phyloP scores from a whole-genome alignment of 2,888 invertebrate species.

The Copidosoma aretas region DNA sequence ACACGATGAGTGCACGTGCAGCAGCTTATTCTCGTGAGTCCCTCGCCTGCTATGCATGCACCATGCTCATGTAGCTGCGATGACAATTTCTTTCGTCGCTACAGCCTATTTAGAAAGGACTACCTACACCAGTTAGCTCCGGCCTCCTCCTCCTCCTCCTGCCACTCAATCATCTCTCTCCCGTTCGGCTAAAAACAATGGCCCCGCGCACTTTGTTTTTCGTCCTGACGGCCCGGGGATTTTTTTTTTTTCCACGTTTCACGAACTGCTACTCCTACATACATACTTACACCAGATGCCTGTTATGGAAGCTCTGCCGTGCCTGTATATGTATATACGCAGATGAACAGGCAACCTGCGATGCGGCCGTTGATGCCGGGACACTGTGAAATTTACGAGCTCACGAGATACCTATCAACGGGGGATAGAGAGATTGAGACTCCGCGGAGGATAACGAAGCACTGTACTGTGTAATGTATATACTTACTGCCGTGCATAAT shows the following conservation, averaged over 20 bases:
- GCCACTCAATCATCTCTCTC: slow-evolving; percentile 37
- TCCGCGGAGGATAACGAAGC: slow-evolving; percentile 31
- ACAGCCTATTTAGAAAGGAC: slow-evolving; percentile 30
- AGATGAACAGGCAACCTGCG: too few species aligned
- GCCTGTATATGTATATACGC: too few species aligned
- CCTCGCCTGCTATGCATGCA: slow-evolving; percentile 11
- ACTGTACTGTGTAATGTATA: too few species aligned
- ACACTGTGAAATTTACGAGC: slow-evolving; percentile 39
- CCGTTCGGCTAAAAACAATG: slow-evolving; percentile 31
- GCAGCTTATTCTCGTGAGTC: slow-evolving; percentile 22
- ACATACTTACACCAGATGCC: neutral
- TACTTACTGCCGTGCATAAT: too few species aligned
- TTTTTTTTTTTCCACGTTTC: slow-evolving; percentile 27
- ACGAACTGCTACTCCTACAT: slow-evolving; percentile 10
- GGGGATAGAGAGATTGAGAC: too few species aligned
- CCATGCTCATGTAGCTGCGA: neutral
- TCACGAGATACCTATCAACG: slow-evolving; percentile 22
- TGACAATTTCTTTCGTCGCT: slow-evolving; percentile 21
- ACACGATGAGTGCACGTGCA: too few species aligned
- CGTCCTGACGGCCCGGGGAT: neutral
- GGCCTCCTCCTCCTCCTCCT: neutral
- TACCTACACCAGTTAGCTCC: neutral
- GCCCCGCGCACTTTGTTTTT: slow-evolving; percentile 2
- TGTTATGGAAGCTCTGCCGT: too few species aligned
- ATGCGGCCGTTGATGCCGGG: too few species aligned